These are phyloP conservation scores for Copidosoma aretas DNA, from an alignment of 2,888 invertebrate species.

Conservation along the genomic window DNA sequence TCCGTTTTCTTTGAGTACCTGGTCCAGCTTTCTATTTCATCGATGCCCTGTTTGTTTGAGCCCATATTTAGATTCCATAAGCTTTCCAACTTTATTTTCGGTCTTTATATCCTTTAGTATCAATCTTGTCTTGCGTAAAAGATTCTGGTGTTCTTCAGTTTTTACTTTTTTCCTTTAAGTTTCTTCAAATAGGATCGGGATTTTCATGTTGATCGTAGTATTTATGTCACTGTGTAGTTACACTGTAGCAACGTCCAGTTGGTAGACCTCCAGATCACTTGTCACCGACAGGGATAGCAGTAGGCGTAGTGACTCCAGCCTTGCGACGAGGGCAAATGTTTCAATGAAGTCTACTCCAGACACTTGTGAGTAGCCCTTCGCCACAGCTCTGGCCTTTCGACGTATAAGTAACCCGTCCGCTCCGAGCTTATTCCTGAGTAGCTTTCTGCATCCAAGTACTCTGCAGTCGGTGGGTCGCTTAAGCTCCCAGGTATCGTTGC, in stretches of 20 bases:
- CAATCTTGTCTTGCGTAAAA: too few relatives aligned
- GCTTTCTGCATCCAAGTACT: too few relatives aligned
- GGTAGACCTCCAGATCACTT: neutral
- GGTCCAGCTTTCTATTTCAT: constrained; percentile 26
- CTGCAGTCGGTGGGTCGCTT: too few relatives aligned
- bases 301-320: constrained; percentile 10
- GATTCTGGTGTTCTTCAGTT: too few relatives aligned
- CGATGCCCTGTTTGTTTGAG: constrained; percentile 26
- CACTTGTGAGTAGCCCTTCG: neutral
- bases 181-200: too few relatives aligned
- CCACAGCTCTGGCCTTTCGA: constrained; percentile 3
- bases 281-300: constrained; percentile 5
- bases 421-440: too few relatives aligned
- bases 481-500: too few relatives aligned
- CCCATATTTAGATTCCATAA: constrained; percentile 31
- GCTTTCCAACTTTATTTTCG: constrained; percentile 11
- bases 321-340: constrained; percentile 8
- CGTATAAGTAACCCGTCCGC: neutral
- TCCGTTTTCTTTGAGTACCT: constrained; percentile 11
- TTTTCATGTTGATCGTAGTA: too few relatives aligned
- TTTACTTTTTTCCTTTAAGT: too few relatives aligned
- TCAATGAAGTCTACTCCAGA: constrained; percentile 10
- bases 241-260: too few relatives aligned
- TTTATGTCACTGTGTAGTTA: too few relatives aligned
- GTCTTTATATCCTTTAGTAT: too few relatives aligned